Evolutionary conservation across 2,113 vertebrate species (phyloP).

Genomic region (Garra rufa): DNA sequence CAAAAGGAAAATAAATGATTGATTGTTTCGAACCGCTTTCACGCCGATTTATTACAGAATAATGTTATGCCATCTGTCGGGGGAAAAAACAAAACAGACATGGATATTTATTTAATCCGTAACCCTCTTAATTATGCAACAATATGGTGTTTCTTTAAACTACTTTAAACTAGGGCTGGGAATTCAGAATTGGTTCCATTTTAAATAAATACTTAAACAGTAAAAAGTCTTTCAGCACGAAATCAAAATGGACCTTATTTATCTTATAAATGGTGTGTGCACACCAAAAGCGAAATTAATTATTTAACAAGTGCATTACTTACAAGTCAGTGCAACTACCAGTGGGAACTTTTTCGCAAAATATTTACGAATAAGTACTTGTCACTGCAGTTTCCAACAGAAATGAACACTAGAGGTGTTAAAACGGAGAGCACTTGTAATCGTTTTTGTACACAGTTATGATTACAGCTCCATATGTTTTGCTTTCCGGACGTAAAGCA

Average conservation of each 20-base stretch:
- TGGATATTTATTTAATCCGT: constrained; percentile 34
- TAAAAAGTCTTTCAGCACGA: not conserved
- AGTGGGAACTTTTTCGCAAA: too few relatives aligned
- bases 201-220: not conserved
- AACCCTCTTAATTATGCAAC: constrained; percentile 10
- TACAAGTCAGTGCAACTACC: too few relatives aligned
- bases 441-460: too few relatives aligned
- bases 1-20: constrained; percentile 69
- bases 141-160: constrained; percentile 3
- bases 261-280: not conserved
- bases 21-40: constrained; percentile 66
- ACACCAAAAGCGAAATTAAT: too few relatives aligned
- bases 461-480: too few relatives aligned
- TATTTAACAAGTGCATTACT: too few relatives aligned
- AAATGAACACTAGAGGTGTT: too few relatives aligned
- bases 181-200: not conserved
- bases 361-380: too few relatives aligned
- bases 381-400: too few relatives aligned
- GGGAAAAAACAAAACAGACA: constrained; percentile 6
- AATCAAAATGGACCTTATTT: not conserved
- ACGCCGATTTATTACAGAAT: constrained; percentile 48
- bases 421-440: too few relatives aligned
- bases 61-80: constrained; percentile 68
- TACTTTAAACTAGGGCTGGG: not conserved
- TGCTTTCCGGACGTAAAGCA: too few relatives aligned